A percentile compares a stretch with the other conserved stretches of the same genome.
Conservation (phyloP, 2,888 invertebrate species). For the Polymixis flavicincta region DNA sequence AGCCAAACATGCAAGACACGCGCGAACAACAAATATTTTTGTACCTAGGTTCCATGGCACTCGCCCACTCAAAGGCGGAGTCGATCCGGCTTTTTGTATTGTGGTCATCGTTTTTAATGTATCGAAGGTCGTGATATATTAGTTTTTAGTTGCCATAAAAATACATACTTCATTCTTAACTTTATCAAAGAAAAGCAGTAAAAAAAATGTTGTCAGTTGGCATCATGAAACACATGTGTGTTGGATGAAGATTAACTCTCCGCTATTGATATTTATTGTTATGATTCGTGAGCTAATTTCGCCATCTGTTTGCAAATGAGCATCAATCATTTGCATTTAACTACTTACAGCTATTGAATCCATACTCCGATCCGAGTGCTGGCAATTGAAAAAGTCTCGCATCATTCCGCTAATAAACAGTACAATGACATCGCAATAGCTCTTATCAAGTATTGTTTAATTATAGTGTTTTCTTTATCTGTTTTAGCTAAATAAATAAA, state of each 20-base stretch:
- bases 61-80: slow-evolving; percentile 64
- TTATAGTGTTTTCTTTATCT: slow-evolving; percentile 34
- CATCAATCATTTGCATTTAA: slow-evolving; percentile 67
- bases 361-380: slow-evolving; percentile 34
- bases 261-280: slow-evolving; percentile 59
- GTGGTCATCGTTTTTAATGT: slow-evolving; percentile 49
- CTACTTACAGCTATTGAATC: slow-evolving; percentile 57
- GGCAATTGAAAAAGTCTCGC: slow-evolving; percentile 61
- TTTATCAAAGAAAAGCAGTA: slow-evolving; percentile 28
- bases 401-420: slow-evolving; percentile 60
- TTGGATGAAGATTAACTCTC: slow-evolving; percentile 26
- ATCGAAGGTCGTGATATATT: slow-evolving; percentile 47
- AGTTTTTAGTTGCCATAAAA: slow-evolving; percentile 35
- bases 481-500: slow-evolving; percentile 27
- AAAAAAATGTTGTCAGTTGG: slow-evolving; percentile 30
- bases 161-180: slow-evolving; percentile 25
- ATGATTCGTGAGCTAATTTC: slow-evolving; percentile 62
- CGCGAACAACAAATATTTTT: slow-evolving; percentile 56
- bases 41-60: slow-evolving; percentile 50
- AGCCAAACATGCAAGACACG: slow-evolving; percentile 59
- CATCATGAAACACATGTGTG: slow-evolving; percentile 27
- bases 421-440: slow-evolving; percentile 58
- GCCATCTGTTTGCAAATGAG: slow-evolving; percentile 63
- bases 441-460: slow-evolving; percentile 54
- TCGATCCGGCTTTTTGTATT: slow-evolving; percentile 44